Evolutionary conservation across 2,797 vertebrate genomes (phyloP).

Genomic region (Dryobates pubescens): DNA sequence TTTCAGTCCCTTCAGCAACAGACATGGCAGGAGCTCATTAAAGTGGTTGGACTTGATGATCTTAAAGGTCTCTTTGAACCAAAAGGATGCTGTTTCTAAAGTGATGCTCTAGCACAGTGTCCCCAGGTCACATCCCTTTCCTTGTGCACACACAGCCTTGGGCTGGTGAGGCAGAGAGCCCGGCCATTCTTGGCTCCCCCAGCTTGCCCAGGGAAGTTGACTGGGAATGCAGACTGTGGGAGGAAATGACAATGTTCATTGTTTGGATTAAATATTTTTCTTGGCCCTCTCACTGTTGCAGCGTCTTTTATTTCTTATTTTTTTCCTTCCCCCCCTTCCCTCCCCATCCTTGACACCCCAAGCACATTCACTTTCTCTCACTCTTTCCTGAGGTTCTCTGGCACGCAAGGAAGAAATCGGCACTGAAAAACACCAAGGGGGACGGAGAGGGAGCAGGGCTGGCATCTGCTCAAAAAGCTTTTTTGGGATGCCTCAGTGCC

Average conservation of each 20-base stretch:
- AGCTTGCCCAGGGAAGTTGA: slow-evolving; percentile 64
- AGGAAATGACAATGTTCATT: slow-evolving; percentile 76
- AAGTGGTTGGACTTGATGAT: background rate
- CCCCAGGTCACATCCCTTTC: slow-evolving; percentile 1
- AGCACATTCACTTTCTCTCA: slow-evolving; percentile 42
- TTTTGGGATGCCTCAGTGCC: background rate
- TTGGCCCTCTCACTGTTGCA: slow-evolving; percentile 67
- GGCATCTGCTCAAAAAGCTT: background rate
- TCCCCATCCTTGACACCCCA: background rate
- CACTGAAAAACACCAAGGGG: slow-evolving; percentile 15
- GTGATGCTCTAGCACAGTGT: background rate
- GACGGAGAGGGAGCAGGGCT: background rate
- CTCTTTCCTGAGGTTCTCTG: slow-evolving; percentile 26
- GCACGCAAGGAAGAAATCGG: slow-evolving; percentile 14
- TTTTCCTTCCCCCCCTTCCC: background rate
- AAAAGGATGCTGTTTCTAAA: background rate
- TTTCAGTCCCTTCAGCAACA: background rate
- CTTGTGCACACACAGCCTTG: background rate
- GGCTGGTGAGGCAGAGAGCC: slow-evolving; percentile 54
- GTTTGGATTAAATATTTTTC: slow-evolving; percentile 79
- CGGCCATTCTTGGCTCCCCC: slow-evolving; percentile 65
- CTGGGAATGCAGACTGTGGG: slow-evolving; percentile 78
- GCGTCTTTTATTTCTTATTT: slow-evolving; percentile 35
- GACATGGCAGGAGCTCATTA: background rate
- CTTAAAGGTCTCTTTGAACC: too few species aligned